Percentiles rank a stretch among this genome's conserved stretches.
phyloP scores from a whole-genome alignment of 1,140 invertebrate species.

The Geopemphigus sp. region DNA sequence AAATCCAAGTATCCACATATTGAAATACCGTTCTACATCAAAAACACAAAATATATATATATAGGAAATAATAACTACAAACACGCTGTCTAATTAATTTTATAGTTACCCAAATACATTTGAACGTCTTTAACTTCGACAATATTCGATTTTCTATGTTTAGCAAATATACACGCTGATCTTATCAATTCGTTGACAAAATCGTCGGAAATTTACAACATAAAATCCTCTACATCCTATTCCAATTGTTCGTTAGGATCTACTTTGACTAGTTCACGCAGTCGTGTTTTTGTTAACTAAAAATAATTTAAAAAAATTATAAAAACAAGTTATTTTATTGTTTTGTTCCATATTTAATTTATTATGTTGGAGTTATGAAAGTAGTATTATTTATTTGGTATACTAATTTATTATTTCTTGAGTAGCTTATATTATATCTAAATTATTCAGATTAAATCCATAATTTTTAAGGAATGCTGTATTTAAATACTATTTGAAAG shows the following conservation, averaged over 20 bases:
- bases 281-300: constrained; percentile 75
- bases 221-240: constrained; percentile 93
- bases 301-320: too few relatives aligned
- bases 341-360: too few relatives aligned
- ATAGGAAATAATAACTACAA: neutral
- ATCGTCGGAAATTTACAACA: constrained; percentile 91
- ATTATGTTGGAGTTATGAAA: too few relatives aligned
- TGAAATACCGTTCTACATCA: constrained; percentile 82
- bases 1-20: constrained; percentile 96
- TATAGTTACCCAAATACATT: constrained; percentile 75
- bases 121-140: constrained; percentile 95
- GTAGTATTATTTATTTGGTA: too few relatives aligned
- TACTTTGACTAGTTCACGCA: constrained; percentile 89
- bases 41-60: constrained; percentile 52
- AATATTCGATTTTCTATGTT: constrained; percentile 84
- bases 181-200: constrained; percentile 92
- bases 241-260: constrained; percentile 93
- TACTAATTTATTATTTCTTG: too few relatives aligned
- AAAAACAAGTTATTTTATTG: too few relatives aligned
- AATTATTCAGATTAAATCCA: too few relatives aligned
- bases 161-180: constrained; percentile 84
- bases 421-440: too few relatives aligned
- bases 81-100: neutral
- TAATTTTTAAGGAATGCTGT: too few relatives aligned
- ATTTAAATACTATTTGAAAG: too few relatives aligned